Base-by-base conservation (phyloP, 2,113 vertebrate genomes). In the Sula dactylatra region DNA sequence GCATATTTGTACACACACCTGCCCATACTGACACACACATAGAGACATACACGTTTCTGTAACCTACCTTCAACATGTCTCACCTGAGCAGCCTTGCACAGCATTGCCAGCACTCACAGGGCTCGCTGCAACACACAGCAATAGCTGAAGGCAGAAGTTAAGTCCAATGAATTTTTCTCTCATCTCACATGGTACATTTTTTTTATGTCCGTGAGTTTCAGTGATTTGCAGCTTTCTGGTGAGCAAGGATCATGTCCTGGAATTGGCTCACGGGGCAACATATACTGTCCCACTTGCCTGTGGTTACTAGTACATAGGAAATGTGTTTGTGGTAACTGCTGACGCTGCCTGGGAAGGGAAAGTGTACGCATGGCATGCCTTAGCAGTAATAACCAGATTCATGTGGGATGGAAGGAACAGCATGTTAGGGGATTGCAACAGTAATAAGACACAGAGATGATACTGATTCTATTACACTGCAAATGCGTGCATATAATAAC, bases 361-460 rank as follows among this genome's bases (percentile, higher is more conserved):
- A 44, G 82, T 12, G 16, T 84, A 66, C 31, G 2, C 89, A 62
- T 91, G 87, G 90, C 84, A 76, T 77, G 93, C 82, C 91, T 96
- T 93, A 95, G 96, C 89, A 92, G 89, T 90, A 96, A 96, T 96
- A 95, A 90, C 93, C 82, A 93, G 82, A 79, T 94, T 54, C 93
- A 95, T 90, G 94, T 96, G 96, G 97, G 95, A 97, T 95, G 93
- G 91, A 82, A 81, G 50, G 91, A 96, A 96, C 93, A 96, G 96
- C 87, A 50, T 96, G 93, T 96, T 94, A 96, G 94, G 93, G 96
- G 95, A 96, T 95, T 96, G 97, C 95, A 96, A 77, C 84, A 92
- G 89, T 67, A 97, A 97, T 95, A 95, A 93, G 85, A 92, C 94
- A 95, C 67, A 92, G 96, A 93, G 93, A 96, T 93, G 97, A 96